Conservation (phyloP, 2,113 vertebrate genomes). For the Callipepla californica region DNA sequence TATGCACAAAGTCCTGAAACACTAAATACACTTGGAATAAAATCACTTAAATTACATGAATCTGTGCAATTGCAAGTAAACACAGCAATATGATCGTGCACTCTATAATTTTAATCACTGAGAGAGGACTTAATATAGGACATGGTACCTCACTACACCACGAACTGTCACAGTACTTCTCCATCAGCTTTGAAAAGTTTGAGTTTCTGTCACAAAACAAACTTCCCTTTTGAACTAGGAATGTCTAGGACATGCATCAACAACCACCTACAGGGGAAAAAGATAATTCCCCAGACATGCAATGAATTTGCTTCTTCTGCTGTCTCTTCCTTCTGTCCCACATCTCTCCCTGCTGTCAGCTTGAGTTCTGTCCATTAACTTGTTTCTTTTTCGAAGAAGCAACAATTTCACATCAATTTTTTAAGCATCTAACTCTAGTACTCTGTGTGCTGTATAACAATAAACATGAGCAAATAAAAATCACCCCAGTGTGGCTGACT, state of each 20-base stretch:
- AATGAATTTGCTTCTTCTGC: constrained; percentile 27
- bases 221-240: neutral
- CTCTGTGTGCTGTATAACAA: neutral
- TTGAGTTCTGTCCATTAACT: neutral
- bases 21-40: neutral
- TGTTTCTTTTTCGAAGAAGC: constrained; percentile 1
- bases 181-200: constrained; percentile 13
- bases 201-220: constrained; percentile 17
- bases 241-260: constrained; percentile 14
- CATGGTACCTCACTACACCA: neutral
- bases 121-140: neutral
- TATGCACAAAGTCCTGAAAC: neutral
- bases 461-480: constrained; percentile 46
- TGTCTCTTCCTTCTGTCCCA: neutral
- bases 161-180: constrained; percentile 6
- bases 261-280: neutral
- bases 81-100: neutral
- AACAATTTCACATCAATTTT: constrained; percentile 55
- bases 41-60: neutral
- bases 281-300: neutral
- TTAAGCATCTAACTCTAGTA: constrained; percentile 38
- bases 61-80: neutral
- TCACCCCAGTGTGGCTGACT: neutral
- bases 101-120: neutral
- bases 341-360: constrained; percentile 9